Evolutionary conservation across 2,888 invertebrate species (phyloP).

Genomic region (Leuctra nigra): DNA sequence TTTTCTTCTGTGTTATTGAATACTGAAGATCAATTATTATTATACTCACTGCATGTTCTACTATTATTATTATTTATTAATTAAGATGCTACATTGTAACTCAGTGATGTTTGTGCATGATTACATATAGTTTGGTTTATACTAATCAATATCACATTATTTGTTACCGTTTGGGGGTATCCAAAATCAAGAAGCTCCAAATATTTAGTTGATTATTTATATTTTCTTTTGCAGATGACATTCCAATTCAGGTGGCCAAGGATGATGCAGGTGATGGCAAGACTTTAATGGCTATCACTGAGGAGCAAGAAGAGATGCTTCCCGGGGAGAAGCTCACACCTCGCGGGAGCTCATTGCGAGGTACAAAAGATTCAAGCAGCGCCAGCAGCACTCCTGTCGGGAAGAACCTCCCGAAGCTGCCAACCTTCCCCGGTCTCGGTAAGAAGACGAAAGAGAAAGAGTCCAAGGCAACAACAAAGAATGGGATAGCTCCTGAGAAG

Average conservation of each 20-base stretch:
- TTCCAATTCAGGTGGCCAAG: constrained; percentile 73
- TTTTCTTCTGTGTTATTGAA: too few species aligned
- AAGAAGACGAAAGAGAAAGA: constrained; percentile 53
- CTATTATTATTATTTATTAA: too few species aligned
- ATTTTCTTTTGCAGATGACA: constrained; percentile 65
- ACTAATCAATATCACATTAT: too few species aligned
- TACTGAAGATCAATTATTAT: too few species aligned
- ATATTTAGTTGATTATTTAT: too few species aligned
- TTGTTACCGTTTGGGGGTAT: too few species aligned
- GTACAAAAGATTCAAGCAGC: constrained; percentile 12
- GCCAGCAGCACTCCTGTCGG: constrained; percentile 15
- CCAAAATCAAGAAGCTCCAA: too few species aligned
- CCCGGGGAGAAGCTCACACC: constrained; percentile 26
- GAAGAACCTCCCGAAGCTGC: constrained; percentile 53
- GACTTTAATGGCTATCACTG: constrained; percentile 37
- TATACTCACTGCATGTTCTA: too few species aligned
- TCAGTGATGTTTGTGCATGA: too few species aligned
- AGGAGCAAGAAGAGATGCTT: constrained; percentile 23
- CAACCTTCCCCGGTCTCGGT: constrained; percentile 54
- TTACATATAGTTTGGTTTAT: too few species aligned
- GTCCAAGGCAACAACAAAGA: constrained; percentile 36
- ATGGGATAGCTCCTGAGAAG: constrained; percentile 43
- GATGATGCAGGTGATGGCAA: constrained; percentile 50
- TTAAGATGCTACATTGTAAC: too few species aligned
- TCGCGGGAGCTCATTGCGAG: constrained; percentile 27